Conservation (phyloP, 2,113 vertebrate genomes). For the human region GRCh38 chr5:106655501-106656000, state of each 20-base stretch:
- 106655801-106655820: not conserved
- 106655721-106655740: not conserved
- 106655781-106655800: not conserved
- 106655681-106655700: not conserved
- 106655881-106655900: not conserved
- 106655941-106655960: not conserved
- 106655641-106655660: not conserved
- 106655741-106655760: not conserved
- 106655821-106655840: not conserved
- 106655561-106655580: not conserved
- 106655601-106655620: not conserved
- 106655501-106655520: not conserved
- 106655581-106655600: not conserved
- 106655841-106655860: no score
- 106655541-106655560: not conserved
- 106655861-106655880: no score
- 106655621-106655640: not conserved
- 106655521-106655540: not conserved
- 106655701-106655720: not conserved
- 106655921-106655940: not conserved
- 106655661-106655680: not conserved
- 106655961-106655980: no score
- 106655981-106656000: not conserved
- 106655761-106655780: no score
- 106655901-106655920: not conserved